These are phyloP conservation scores for Daktulosphaira vitifoliae DNA, from an alignment of 1,140 invertebrate species.

Conservation along the genomic window DNA sequence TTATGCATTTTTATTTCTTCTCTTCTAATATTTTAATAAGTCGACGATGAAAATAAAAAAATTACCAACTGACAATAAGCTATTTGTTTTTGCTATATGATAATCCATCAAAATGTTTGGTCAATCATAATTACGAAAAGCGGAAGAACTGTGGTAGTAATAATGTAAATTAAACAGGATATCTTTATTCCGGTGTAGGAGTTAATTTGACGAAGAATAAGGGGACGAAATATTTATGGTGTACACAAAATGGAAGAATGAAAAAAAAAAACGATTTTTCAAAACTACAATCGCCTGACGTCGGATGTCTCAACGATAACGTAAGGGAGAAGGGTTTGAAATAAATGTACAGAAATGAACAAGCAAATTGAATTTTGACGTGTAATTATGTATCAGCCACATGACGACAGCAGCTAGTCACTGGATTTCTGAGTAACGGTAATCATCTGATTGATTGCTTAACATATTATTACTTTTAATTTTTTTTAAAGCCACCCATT, in stretches of 20 bases:
- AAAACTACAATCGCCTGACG: neutral
- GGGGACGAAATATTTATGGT: neutral
- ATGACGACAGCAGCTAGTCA: neutral
- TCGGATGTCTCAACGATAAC: neutral
- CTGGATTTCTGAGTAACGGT: neutral
- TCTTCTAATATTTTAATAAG: too few relatives aligned
- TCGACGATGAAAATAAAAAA: too few relatives aligned
- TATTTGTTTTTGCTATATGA: too few relatives aligned
- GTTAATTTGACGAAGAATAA: neutral
- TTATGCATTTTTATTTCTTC: too few relatives aligned
- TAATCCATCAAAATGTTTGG: too few relatives aligned
- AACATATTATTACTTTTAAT: neutral
- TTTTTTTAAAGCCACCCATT: too few relatives aligned
- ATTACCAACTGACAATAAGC: too few relatives aligned
- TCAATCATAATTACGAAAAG: too few relatives aligned
- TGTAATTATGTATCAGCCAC: neutral
- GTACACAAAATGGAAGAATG: neutral
- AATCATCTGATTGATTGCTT: neutral
- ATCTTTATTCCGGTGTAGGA: too few relatives aligned
- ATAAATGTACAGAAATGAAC: neutral
- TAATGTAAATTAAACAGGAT: too few relatives aligned
- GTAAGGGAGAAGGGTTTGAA: neutral
- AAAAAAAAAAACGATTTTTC: conserved; percentile 19
- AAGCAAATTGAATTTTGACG: conserved; percentile 16
- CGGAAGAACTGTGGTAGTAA: too few relatives aligned